Base-by-base conservation (phyloP, 2,113 vertebrate genomes). In the Strix uralensis region DNA sequence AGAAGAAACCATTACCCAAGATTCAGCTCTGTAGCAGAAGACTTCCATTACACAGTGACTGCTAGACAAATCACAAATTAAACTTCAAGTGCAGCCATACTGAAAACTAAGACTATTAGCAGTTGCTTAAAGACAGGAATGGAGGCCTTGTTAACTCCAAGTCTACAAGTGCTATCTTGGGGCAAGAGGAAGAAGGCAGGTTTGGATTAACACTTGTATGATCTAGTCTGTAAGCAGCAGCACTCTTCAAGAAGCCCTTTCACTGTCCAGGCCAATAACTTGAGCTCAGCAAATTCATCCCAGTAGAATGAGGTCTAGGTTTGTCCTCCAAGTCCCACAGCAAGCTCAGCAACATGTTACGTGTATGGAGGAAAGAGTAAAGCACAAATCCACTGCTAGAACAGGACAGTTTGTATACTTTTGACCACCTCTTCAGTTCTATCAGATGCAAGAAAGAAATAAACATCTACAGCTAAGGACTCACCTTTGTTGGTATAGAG, bases 401-500 rank as follows among this genome's bases (percentile, higher is more conserved):
- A 40, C 12, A 77, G 36, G 34, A 25, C 15, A 13, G 34, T 25
- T 2, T 13, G 25, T 17, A 7, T 5, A 9, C 16, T 38, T 54
- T 11, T 85, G 38, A 23, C 14, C 54, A 59, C 21, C 70, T 55
- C 2, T 81, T 25, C 2, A 46, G 59, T 11, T 47, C 26, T 9
- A 7, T 14, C 44, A 73, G 54, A n/a, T 2, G 38, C 5, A 62
- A 20, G 29, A 15, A 78, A 74, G 17, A 36, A 49, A 36, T 11
- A 17, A 54, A 30, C 12, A 27, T 5, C 36, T 44, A 21, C 8
- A 40, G 36, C 14, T 61, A 32, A 13, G 27, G 18, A 71, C 95
- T 47, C 98, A 99, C 99, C 99, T 98, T 99, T 99, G 65, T 97
- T 94, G 58, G 99, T 99, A 92, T 63, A 98, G 40, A 99, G 98